phyloP scores from a whole-genome alignment of 2,113 vertebrate genomes.

The Mustela nigripes region DNA sequence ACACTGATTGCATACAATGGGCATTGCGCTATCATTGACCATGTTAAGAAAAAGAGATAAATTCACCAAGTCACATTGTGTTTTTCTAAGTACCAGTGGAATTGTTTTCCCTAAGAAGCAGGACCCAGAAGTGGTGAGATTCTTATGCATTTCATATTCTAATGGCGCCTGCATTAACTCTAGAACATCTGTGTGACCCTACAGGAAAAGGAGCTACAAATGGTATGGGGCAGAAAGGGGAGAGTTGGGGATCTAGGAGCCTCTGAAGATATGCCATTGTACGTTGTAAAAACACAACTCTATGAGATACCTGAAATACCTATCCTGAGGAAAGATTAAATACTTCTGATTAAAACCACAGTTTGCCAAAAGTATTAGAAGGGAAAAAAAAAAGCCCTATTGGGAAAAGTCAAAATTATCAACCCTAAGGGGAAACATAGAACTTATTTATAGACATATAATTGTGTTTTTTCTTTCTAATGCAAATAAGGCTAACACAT shows the following conservation, averaged over 20 bases:
- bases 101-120: not conserved
- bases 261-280: not conserved
- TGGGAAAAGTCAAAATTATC: not conserved
- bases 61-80: not conserved
- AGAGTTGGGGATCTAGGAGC: not conserved
- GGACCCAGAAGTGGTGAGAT: not conserved
- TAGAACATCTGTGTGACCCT: not conserved
- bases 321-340: not conserved
- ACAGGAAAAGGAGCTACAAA: not conserved
- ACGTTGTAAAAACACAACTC: not conserved
- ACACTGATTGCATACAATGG: accelerated
- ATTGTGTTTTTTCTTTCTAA: not conserved
- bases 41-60: not conserved
- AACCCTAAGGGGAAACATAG: not conserved
- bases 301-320: not conserved
- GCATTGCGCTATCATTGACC: not conserved
- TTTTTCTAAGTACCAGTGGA: not conserved
- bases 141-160: not conserved
- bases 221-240: not conserved
- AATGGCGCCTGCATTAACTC: not conserved
- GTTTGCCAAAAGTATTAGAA: not conserved
- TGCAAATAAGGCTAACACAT: not conserved
- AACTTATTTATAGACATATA: not conserved
- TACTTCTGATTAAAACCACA: not conserved
- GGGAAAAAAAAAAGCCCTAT: not conserved